These are phyloP conservation scores for Panzeria rudis DNA, from an alignment of 2,888 invertebrate genomes.

Conservation along the genomic window DNA sequence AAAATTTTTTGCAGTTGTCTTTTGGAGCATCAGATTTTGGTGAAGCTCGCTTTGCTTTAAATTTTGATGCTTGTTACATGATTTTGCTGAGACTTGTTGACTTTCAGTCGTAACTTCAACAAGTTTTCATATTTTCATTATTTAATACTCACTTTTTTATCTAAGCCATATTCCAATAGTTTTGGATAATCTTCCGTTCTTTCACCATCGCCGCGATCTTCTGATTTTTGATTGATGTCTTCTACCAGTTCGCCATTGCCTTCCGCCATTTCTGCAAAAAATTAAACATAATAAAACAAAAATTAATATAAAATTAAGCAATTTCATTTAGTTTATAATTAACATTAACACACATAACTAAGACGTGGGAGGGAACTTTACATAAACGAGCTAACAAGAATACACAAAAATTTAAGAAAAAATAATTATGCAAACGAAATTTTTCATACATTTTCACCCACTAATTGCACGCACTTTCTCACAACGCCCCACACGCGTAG, in stretches of 20 bases:
- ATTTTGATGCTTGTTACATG: no score
- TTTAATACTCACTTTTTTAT: conserved; percentile 89
- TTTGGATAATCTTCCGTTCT: conserved; percentile 95
- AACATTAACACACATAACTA: not conserved
- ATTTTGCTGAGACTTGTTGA: no score
- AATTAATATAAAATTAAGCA: conserved; percentile 11
- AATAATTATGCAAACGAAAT: not conserved
- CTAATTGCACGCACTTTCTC: conserved; percentile 29
- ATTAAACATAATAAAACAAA: not conserved
- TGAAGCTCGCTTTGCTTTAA: no score
- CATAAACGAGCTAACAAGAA: not conserved
- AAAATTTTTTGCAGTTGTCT: no score
- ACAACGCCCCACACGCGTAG: not conserved
- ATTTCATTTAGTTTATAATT: not conserved
- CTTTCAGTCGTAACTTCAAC: not conserved
- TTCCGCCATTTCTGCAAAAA: conserved; percentile 83
- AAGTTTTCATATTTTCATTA: no score
- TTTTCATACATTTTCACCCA: not conserved
- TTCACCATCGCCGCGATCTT: conserved; percentile 84
- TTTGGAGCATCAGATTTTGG: no score
- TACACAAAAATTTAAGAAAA: not conserved
- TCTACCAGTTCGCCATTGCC: conserved; percentile 84
- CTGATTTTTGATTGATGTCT: conserved; percentile 83
- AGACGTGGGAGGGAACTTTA: not conserved
- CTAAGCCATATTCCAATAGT: conserved; percentile 97